Conservation (phyloP, 1,140 invertebrate species). For the Zaprionus africanus region DNA sequence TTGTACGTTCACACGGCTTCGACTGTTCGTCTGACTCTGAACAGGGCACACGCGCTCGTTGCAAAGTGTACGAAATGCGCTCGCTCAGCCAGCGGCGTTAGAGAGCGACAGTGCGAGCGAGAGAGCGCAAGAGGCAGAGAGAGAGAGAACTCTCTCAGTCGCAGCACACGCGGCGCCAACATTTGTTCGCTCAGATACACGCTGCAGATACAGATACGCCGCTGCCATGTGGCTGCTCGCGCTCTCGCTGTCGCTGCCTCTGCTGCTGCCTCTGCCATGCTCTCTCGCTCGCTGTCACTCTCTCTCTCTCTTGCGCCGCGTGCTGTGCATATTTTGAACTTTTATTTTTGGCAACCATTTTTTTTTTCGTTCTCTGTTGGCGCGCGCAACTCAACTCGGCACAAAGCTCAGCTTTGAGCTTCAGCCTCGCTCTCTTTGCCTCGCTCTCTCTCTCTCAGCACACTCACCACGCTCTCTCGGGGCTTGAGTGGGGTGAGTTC, state of each 20-base stretch:
- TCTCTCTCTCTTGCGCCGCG: constrained; percentile 39
- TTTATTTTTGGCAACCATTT: constrained; percentile 75
- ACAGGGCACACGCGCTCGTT: constrained; percentile 56
- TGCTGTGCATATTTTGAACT: constrained; percentile 55
- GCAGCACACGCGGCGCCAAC: constrained; percentile 23
- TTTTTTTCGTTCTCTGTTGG: constrained; percentile 38
- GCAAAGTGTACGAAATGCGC: constrained; percentile 60
- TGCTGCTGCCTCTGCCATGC: not conserved
- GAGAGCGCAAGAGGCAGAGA: constrained; percentile 15
- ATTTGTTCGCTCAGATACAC: constrained; percentile 16
- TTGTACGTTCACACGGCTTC: constrained; percentile 46
- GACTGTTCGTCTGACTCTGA: constrained; percentile 61
- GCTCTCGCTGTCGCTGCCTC: not conserved
- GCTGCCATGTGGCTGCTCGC: constrained; percentile 32
- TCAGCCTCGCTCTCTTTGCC: constrained; percentile 7
- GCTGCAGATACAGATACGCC: constrained; percentile 40
- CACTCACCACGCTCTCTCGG: not conserved
- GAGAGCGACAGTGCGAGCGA: constrained; percentile 23
- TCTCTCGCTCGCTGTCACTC: constrained; percentile 20
- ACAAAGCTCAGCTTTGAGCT: constrained; percentile 31
- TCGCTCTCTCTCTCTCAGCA: not conserved
- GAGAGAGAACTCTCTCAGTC: not conserved
- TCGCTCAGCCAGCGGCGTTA: constrained; percentile 24
- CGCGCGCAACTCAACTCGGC: constrained; percentile 65
- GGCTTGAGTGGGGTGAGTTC: not conserved